Evolutionary conservation across 2,888 invertebrate species (phyloP).

Genomic region (Rhogogaster chlorosoma): DNA sequence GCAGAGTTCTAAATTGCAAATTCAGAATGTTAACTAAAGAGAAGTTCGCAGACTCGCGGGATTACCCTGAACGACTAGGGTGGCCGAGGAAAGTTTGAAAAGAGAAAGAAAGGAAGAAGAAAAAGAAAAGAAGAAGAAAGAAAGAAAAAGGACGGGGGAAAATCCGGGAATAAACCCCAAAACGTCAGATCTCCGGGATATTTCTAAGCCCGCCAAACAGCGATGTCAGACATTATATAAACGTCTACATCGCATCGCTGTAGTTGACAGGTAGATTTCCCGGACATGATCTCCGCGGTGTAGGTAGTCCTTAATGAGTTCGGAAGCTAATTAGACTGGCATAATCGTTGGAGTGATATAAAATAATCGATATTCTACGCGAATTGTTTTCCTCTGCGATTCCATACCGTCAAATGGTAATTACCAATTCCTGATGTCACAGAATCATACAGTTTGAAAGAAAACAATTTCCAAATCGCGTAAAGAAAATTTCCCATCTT

Average conservation of each 20-base stretch:
- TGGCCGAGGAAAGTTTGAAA: neutral
- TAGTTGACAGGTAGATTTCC: neutral
- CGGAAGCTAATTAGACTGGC: slow-evolving; percentile 39
- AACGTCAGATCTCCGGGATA: neutral
- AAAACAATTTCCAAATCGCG: neutral
- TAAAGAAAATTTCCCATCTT: neutral
- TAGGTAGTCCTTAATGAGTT: slow-evolving; percentile 40
- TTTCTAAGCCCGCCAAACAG: neutral
- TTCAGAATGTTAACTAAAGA: slow-evolving; percentile 28
- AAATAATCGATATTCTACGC: slow-evolving; percentile 38
- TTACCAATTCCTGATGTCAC: slow-evolving; percentile 6
- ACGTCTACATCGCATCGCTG: too few species aligned
- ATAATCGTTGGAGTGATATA: slow-evolving; percentile 27
- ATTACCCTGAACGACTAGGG: neutral
- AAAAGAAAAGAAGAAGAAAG: neutral
- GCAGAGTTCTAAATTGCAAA: slow-evolving; percentile 37
- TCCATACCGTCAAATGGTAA: neutral
- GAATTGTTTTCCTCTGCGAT: slow-evolving; percentile 32
- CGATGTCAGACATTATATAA: neutral
- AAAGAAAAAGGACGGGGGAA: neutral
- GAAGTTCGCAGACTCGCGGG: slow-evolving; percentile 4
- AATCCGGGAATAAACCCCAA: neutral
- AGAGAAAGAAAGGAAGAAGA: neutral
- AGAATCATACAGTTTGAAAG: neutral
- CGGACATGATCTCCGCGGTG: neutral